Evolutionary conservation across 64 coral and sea anemone species (phyloP), one percentile per base, ranked within the genome.

Genomic region (Dendrophyllia cribrosa): DNA sequence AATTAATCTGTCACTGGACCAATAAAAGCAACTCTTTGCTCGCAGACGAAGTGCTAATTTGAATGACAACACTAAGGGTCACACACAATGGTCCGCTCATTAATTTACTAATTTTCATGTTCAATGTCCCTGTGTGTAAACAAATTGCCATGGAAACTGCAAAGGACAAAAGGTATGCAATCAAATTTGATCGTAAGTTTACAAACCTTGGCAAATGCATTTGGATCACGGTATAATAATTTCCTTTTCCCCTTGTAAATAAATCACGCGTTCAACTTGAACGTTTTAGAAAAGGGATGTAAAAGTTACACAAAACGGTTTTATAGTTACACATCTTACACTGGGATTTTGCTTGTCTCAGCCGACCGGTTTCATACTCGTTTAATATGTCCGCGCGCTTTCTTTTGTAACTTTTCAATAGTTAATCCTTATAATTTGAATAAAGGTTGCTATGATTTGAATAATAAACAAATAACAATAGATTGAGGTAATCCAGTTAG

Each of bases 91-190:
- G 26, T 12, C 5, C 9, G 10, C 78, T 43, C 8, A 22, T 84
- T 51, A 12, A 51, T 66, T 49, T 22, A 11, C n/a, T 67, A 21
- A 50, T 48, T 65, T 46, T 83, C 14, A 46, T 50, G 46, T 67
- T 21, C 11, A 50, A 68, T 48, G n/a, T 45, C 43, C 19, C 44
- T 20, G 44, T 66, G 47, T 51, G 80, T 51, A 84, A 68, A 84
- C 80, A 84, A 67, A 63, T 84, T 51, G 19, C 43, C 80, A 84
- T 84, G 62, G 80, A 50, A 66, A 84, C 80, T 34, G 34, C 34
- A 46, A 64, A 25, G 48, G n/a, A 56, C 51, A 77, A 77, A 55
- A 51, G 55, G 52, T 59, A 13, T 59, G 77, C 15, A 43, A 68
- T 67, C 44, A 51, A 84, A 50, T n/a, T 6, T 6, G 16, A 51